A percentile compares a stretch with the other conserved stretches of the same genome.
Evolutionary conservation across 2,113 vertebrate genomes (phyloP).

Genomic region (Sorex araneus): DNA sequence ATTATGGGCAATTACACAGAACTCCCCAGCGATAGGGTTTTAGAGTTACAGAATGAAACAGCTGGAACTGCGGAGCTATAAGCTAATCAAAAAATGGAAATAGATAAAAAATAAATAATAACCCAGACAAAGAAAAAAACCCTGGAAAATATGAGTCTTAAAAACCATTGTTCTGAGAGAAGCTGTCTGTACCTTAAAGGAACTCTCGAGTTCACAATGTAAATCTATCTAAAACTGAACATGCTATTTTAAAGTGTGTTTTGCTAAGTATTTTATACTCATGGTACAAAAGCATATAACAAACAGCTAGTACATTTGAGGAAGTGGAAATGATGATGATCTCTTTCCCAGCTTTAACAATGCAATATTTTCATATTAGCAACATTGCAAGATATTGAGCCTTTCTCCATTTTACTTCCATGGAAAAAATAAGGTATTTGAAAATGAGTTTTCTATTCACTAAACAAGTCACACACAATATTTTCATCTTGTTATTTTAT

Average conservation of each 20-base stretch:
- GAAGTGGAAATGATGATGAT: slow-evolving; percentile 60
- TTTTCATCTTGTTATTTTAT: slow-evolving; percentile 75
- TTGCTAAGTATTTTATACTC: slow-evolving; percentile 36
- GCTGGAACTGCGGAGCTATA: slow-evolving; percentile 91
- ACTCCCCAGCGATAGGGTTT: slow-evolving; percentile 92
- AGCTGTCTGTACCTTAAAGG: slow-evolving; percentile 69
- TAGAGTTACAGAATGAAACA: slow-evolving; percentile 93
- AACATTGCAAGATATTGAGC: slow-evolving; percentile 20
- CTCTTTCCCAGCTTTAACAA: slow-evolving; percentile 11
- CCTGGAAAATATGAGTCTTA: slow-evolving; percentile 58
- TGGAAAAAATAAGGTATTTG: neutral
- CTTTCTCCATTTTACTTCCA: slow-evolving; percentile 50
- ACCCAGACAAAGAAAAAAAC: slow-evolving; percentile 76
- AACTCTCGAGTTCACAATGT: slow-evolving; percentile 71
- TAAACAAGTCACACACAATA: slow-evolving; percentile 74
- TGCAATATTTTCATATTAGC: slow-evolving; percentile 36
- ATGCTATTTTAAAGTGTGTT: slow-evolving; percentile 14
- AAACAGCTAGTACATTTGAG: slow-evolving; percentile 72
- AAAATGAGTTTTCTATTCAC: slow-evolving; percentile 19
- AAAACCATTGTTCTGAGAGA: slow-evolving; percentile 59
- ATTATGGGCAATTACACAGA: slow-evolving; percentile 96
- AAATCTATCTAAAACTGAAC: slow-evolving; percentile 60
- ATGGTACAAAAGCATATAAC: slow-evolving; percentile 34
- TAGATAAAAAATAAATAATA: slow-evolving; percentile 79
- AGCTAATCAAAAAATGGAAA: slow-evolving; percentile 90